A percentile compares a stretch with the other conserved stretches of the same genome.
phyloP scores from a whole-genome alignment of 1,140 invertebrate species.

The Zaprionus taronus region DNA sequence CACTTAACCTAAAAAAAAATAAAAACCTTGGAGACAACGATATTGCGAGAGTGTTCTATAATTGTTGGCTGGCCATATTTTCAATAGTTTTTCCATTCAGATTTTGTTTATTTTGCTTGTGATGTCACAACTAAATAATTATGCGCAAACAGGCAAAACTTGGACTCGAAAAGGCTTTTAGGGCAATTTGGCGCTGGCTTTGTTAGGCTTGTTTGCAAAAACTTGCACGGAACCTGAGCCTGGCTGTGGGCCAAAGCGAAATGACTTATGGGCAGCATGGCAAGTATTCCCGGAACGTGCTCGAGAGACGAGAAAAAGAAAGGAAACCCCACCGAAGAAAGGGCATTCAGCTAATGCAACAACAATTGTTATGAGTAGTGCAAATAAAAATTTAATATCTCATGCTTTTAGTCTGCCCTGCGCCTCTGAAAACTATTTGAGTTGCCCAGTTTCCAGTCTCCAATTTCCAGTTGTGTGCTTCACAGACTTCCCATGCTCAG shows the following conservation, averaged over 20 bases:
- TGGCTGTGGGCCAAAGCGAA: slow-evolving; percentile 63
- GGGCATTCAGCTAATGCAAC: slow-evolving; percentile 9
- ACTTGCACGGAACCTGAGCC: slow-evolving; percentile 55
- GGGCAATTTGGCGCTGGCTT: slow-evolving; percentile 76
- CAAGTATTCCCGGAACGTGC: slow-evolving; percentile 22
- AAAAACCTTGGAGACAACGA: not conserved
- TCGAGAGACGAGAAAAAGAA: not conserved
- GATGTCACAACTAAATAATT: slow-evolving; percentile 75
- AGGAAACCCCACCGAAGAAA: slow-evolving; percentile 4
- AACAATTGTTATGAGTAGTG: slow-evolving; percentile 71
- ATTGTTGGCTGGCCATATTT: slow-evolving; percentile 25
- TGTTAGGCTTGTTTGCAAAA: slow-evolving; percentile 75
- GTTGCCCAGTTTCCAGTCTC: slow-evolving; percentile 20
- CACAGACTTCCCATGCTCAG: not conserved
- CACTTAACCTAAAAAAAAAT: not conserved
- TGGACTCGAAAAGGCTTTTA: slow-evolving; percentile 79
- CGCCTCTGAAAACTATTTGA: slow-evolving; percentile 58
- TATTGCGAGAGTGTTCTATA: not conserved
- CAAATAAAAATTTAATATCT: slow-evolving; percentile 79
- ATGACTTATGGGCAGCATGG: slow-evolving; percentile 56
- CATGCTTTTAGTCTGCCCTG: slow-evolving; percentile 62
- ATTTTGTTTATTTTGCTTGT: slow-evolving; percentile 29
- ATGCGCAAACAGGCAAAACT: slow-evolving; percentile 78
- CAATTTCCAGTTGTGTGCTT: not conserved
- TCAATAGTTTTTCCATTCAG: slow-evolving; percentile 23